phyloP scores from a whole-genome alignment of 2,888 invertebrate species.

The Drosophila meridionalis region DNA sequence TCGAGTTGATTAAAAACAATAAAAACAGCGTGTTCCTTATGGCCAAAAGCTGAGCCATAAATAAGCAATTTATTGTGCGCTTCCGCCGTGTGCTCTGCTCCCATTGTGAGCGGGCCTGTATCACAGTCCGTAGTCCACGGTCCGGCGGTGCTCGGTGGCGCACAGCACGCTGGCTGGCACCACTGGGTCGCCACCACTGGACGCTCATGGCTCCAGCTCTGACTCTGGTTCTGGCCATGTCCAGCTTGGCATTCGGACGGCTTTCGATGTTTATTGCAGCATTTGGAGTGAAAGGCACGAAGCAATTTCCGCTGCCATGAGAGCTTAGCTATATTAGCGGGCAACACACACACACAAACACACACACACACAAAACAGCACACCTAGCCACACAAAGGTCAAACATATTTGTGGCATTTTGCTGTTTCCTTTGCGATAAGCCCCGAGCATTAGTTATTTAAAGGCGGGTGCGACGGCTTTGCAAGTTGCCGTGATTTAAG shows the following conservation, averaged over 20 bases:
- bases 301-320: conserved; percentile 78
- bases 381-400: conserved; percentile 27
- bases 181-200: conserved; percentile 45
- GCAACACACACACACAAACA: conserved; percentile 39
- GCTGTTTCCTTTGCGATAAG: conserved; percentile 60
- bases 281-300: conserved; percentile 80
- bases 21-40: conserved; percentile 81
- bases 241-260: conserved; percentile 74
- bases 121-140: conserved; percentile 8
- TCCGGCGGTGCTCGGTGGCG: conserved; percentile 30
- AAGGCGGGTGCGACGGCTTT: conserved; percentile 37
- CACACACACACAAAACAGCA: conserved; percentile 6
- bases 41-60: conserved; percentile 81
- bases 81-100: conserved; percentile 75
- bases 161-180: conserved; percentile 55
- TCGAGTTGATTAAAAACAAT: conserved; percentile 83
- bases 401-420: conserved; percentile 62
- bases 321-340: conserved; percentile 75
- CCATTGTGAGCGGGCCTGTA: conserved; percentile 57
- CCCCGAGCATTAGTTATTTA: conserved; percentile 57
- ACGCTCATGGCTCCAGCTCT: conserved; percentile 7
- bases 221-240: conserved; percentile 11
- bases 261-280: conserved; percentile 79
- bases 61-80: conserved; percentile 83
- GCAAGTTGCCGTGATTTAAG: conserved; percentile 51